A percentile compares a stretch with the other conserved stretches of the same genome.
Conservation (phyloP, 2,797 vertebrate species). For the Glossophaga mutica region DNA sequence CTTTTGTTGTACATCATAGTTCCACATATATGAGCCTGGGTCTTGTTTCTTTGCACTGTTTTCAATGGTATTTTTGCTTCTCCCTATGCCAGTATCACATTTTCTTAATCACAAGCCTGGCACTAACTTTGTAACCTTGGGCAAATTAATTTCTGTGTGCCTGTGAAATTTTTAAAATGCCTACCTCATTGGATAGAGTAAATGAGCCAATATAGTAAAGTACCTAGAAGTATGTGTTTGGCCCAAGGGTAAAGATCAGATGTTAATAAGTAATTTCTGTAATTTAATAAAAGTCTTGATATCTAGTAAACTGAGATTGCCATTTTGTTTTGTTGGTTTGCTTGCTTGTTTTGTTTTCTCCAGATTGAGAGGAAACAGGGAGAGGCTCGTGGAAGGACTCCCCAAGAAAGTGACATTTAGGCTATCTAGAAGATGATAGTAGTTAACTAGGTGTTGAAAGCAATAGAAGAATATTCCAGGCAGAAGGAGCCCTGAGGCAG, state of each 20-base stretch:
- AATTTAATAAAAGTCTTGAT: background rate
- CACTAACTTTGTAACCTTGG: background rate
- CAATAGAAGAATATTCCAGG: background rate
- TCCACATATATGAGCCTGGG: background rate
- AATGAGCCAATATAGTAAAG: background rate
- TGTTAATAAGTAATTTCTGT: slow-evolving; percentile 13
- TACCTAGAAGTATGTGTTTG: background rate
- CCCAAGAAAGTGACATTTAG: background rate
- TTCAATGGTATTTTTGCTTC: background rate
- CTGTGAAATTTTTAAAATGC: slow-evolving; percentile 15
- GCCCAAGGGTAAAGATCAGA: background rate
- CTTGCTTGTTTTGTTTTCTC: background rate
- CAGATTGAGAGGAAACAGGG: background rate
- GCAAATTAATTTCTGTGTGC: slow-evolving; percentile 4
- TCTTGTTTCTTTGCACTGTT: slow-evolving; percentile 30
- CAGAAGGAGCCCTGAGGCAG: background rate
- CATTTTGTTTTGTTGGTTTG: background rate
- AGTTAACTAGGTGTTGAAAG: background rate
- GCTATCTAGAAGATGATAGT: background rate
- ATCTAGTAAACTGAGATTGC: background rate
- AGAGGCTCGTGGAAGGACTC: background rate
- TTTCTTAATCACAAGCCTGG: background rate
- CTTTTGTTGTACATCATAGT: background rate
- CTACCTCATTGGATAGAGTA: background rate
- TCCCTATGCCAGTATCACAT: background rate